Conservation (phyloP, 2,888 invertebrate genomes). For the Celastrina argiolus region DNA sequence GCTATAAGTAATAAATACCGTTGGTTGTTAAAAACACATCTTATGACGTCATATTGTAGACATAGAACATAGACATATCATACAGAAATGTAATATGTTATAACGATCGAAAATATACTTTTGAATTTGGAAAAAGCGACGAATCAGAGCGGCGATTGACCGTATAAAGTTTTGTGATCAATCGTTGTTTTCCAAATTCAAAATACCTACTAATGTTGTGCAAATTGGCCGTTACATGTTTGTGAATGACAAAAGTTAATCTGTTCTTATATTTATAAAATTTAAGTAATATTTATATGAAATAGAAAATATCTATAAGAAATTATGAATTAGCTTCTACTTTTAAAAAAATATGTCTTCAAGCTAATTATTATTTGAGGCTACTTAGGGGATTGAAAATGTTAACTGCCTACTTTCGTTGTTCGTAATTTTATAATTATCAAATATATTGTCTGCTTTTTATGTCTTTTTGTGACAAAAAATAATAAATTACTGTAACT, state of each 20-base stretch:
- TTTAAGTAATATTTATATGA: background rate
- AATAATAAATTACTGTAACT: slow-evolving; percentile 53
- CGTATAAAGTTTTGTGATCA: background rate
- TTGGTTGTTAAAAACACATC: slow-evolving; percentile 54
- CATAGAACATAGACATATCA: slow-evolving; percentile 76
- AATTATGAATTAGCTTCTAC: background rate
- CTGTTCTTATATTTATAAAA: slow-evolving; percentile 7
- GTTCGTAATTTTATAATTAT: background rate
- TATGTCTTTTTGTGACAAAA: slow-evolving; percentile 44
- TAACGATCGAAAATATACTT: slow-evolving; percentile 28
- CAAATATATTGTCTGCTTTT: slow-evolving; percentile 13
- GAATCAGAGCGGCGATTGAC: background rate
- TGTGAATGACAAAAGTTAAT: background rate
- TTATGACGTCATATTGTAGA: slow-evolving; percentile 59
- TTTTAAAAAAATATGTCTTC: slow-evolving; percentile 1
- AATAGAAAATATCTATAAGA: slow-evolving; percentile 1
- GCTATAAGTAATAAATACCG: slow-evolving; percentile 44
- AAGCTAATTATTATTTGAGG: background rate
- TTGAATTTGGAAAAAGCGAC: slow-evolving; percentile 4
- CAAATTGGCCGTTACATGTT: background rate
- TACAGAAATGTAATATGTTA: slow-evolving; percentile 48
- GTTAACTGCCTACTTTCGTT: slow-evolving; percentile 12
- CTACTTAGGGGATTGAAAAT: slow-evolving; percentile 1
- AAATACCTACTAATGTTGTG: slow-evolving; percentile 1
- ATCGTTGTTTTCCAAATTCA: background rate